phyloP scores from a whole-genome alignment of 2,797 vertebrate genomes.

The Dendrocincla tyrannina region DNA sequence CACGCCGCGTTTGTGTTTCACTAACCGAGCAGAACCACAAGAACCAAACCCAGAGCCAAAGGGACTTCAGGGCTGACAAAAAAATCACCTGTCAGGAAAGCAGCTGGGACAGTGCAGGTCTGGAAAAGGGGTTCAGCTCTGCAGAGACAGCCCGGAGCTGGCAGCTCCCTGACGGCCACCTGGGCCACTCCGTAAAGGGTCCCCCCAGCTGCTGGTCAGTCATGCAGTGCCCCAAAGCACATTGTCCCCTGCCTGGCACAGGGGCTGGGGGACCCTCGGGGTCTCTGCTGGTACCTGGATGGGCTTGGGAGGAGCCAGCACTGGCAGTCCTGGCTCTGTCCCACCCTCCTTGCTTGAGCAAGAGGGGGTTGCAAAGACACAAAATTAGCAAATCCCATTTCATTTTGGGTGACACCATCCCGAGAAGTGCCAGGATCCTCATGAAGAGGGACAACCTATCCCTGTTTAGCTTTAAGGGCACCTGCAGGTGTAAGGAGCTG shows the following conservation, averaged over 20 bases:
- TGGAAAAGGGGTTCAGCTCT: not conserved
- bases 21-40: slow-evolving; percentile 66
- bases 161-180: fast-evolving
- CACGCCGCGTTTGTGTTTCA: slow-evolving; percentile 58
- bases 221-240: not conserved
- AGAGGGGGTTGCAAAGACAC: not conserved
- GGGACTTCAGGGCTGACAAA: not conserved
- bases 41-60: slow-evolving; percentile 10
- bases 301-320: not conserved
- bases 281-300: not conserved
- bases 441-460: fast-evolving
- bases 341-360: not conserved
- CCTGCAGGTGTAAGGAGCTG: not conserved
- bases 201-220: fast-evolving
- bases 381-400: not conserved
- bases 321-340: not conserved
- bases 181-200: fast-evolving
- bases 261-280: not conserved
- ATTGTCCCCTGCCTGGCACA: fast-evolving
- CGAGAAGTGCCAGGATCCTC: fast-evolving
- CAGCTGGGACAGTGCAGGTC: not conserved
- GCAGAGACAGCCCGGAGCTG: not conserved
- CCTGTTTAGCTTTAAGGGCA: fast-evolving
- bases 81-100: not conserved
- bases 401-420: not conserved